These are phyloP conservation scores for Rhyacichthys aspro DNA, from an alignment of 2,797 vertebrate genomes.

Conservation along the genomic window DNA sequence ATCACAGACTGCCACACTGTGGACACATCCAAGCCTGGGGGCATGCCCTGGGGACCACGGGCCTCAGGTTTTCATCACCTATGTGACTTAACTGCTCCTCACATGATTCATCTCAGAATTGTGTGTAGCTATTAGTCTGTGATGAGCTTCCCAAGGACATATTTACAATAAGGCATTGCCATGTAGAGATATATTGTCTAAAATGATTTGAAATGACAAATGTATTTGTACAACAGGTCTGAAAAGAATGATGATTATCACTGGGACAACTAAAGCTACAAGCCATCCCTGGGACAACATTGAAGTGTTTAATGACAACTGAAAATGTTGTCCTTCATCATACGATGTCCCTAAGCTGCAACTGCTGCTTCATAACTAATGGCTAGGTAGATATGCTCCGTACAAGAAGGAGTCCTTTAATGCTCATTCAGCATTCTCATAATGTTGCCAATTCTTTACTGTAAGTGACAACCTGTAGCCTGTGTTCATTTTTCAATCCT, in stretches of 20 bases:
- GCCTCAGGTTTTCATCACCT: constrained; percentile 43
- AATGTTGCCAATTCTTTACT: constrained; percentile 38
- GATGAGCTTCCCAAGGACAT: constrained; percentile 34
- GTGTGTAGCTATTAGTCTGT: constrained; percentile 29
- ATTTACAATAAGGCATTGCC: constrained; percentile 40
- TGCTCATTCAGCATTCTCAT: constrained; percentile 43
- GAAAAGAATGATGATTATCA: constrained; percentile 47
- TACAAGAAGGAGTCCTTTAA: constrained; percentile 20
- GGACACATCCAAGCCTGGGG: constrained; percentile 69
- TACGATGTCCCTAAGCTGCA: constrained; percentile 13
- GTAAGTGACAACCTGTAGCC: constrained; percentile 44
- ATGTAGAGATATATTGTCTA: constrained; percentile 26
- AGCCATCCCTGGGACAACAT: constrained; percentile 28
- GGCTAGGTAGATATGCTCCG: constrained; percentile 28
- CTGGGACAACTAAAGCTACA: constrained; percentile 29
- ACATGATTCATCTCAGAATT: constrained; percentile 45
- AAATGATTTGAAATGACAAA: constrained; percentile 33
- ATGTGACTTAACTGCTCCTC: constrained; percentile 50
- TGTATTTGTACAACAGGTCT: constrained; percentile 15
- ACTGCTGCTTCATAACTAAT: constrained; percentile 30
- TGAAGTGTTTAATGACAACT: constrained; percentile 45
- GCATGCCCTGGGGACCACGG: constrained; percentile 54
- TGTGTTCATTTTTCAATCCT: constrained; percentile 42
- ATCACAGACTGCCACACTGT: constrained; percentile 63
- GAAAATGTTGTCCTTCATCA: constrained; percentile 32